These are phyloP conservation scores for Hypotaenidia philippensis DNA, from an alignment of 2,797 vertebrate genomes.

Conservation along the genomic window DNA sequence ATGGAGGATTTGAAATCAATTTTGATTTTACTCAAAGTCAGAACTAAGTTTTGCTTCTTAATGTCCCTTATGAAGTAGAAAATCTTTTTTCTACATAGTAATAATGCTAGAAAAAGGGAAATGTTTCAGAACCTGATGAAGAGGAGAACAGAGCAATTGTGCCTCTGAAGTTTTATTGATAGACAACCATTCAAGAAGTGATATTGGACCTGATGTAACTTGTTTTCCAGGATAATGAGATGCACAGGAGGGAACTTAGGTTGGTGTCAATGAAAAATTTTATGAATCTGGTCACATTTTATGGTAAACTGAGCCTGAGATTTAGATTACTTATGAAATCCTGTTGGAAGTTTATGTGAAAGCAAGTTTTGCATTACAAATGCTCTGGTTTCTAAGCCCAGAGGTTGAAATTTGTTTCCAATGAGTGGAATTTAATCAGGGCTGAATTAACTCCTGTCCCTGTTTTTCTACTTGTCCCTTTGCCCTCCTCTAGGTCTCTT, in stretches of 20 bases:
- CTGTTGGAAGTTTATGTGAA: background rate
- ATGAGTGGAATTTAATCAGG: background rate
- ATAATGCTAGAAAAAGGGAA: background rate
- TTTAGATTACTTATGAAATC: constrained; percentile 3
- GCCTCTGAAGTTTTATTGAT: background rate
- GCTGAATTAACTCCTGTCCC: background rate
- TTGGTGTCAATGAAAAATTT: background rate
- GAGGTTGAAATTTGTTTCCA: background rate
- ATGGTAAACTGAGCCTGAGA: background rate
- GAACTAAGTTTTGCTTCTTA: background rate
- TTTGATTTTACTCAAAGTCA: background rate
- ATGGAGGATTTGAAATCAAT: background rate
- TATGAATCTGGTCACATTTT: background rate
- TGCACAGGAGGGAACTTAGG: background rate
- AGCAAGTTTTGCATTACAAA: background rate
- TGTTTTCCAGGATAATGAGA: constrained; percentile 26
- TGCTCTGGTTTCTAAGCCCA: background rate
- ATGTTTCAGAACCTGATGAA: constrained; percentile 3
- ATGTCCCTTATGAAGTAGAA: background rate
- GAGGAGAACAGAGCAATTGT: background rate
- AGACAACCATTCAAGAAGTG: background rate
- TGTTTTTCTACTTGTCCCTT: background rate
- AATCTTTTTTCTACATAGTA: background rate
- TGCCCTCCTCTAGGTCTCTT: background rate
- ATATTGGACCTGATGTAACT: background rate